A percentile compares a stretch with the other conserved stretches of the same genome.
Evolutionary conservation across 2,797 vertebrate species (phyloP).

Genomic region (Poeciliopsis turneri): DNA sequence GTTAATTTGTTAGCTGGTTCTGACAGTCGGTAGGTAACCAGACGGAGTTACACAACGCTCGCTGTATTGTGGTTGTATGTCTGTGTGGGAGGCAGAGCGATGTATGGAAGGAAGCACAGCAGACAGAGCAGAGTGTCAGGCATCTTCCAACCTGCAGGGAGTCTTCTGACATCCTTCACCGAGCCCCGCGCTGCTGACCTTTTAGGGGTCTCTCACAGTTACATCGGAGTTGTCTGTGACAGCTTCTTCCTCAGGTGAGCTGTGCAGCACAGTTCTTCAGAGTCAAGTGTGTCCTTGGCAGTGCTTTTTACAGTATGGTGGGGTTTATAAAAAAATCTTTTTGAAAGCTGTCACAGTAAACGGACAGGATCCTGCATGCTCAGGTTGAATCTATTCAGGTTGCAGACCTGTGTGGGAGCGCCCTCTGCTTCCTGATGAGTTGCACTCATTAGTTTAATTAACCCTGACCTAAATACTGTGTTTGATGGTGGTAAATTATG

Average conservation of each 20-base stretch:
- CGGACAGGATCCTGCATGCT: background rate
- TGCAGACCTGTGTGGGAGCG: slow-evolving; percentile 30
- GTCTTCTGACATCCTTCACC: slow-evolving; percentile 16
- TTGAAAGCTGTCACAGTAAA: slow-evolving; percentile 15
- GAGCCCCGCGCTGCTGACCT: slow-evolving; percentile 33
- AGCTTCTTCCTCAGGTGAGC: slow-evolving; percentile 5
- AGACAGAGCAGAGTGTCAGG: background rate
- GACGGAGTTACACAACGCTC: background rate
- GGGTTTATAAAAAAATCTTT: slow-evolving; percentile 2
- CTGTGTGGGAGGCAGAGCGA: background rate
- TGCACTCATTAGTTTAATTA: slow-evolving; percentile 37
- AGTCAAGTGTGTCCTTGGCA: background rate
- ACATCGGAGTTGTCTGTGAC: background rate
- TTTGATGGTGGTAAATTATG: slow-evolving; percentile 5
- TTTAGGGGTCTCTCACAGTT: slow-evolving; percentile 11
- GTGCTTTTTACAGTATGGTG: slow-evolving; percentile 11
- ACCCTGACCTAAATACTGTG: slow-evolving; percentile 21
- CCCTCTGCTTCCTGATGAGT: slow-evolving; percentile 9
- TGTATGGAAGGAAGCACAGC: slow-evolving; percentile 21
- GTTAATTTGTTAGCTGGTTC: background rate
- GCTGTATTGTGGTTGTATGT: slow-evolving; percentile 7
- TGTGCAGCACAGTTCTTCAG: background rate
- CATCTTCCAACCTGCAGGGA: background rate
- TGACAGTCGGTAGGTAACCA: slow-evolving; percentile 11
- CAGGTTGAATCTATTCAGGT: background rate